Evolutionary conservation across 2,888 invertebrate genomes (phyloP).

Genomic region (Linhomoeus sp.): DNA sequence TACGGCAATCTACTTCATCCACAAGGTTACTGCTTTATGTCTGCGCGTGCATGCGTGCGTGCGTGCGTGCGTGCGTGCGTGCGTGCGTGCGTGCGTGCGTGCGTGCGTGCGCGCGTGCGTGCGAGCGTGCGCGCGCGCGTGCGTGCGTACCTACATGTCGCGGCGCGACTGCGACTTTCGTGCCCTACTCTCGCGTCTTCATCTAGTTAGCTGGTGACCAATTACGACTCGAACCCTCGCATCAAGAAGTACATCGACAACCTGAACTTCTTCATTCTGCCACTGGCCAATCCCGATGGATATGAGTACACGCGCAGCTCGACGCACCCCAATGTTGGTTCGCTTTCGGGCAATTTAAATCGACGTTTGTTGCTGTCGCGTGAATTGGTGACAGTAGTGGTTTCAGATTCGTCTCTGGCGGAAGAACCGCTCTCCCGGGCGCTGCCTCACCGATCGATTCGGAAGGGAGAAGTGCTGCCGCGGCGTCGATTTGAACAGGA

Average conservation of each 20-base stretch:
- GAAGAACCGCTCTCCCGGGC: conserved; percentile 11
- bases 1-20: conserved; percentile 24
- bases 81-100: too few species aligned
- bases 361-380: too few species aligned
- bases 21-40: too few species aligned
- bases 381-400: too few species aligned
- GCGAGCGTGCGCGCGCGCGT: too few species aligned
- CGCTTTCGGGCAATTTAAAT: too few species aligned
- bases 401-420: conserved; percentile 22
- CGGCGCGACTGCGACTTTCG: too few species aligned
- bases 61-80: too few species aligned
- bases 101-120: too few species aligned
- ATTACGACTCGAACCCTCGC: neutral
- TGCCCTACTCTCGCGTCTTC: too few species aligned
- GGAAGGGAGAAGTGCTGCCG: conserved; percentile 20
- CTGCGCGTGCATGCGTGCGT: too few species aligned
- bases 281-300: conserved; percentile 23
- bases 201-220: conserved; percentile 1
- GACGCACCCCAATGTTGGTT: conserved; percentile 6
- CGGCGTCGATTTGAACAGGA: conserved; percentile 25
- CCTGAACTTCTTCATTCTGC: conserved; percentile 21
- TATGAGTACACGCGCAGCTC: conserved; percentile 22
- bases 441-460: neutral
- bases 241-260: conserved; percentile 12
- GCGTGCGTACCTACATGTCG: too few species aligned